Evolutionary conservation across 30 jellyfish, hydroid and myxozoan genomes (phyloP).

Genomic region (Cassiopea xamachana): DNA sequence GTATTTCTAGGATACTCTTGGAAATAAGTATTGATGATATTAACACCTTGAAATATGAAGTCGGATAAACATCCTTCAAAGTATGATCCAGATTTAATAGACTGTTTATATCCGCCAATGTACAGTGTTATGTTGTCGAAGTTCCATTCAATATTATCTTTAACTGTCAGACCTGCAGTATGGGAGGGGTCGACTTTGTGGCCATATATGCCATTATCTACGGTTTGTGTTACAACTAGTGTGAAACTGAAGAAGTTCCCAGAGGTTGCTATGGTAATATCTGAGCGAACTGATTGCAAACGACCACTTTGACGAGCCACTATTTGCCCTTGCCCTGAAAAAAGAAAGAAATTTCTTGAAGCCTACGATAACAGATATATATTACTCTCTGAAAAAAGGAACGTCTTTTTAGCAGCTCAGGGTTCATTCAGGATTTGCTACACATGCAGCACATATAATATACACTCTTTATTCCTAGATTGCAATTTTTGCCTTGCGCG

Average conservation of each 20-base stretch:
- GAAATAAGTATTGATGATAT: conserved; percentile 13
- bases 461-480: too few species aligned
- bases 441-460: too few species aligned
- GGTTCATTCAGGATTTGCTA: too few species aligned
- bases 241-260: neutral
- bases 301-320: neutral
- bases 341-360: too few species aligned
- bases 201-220: neutral
- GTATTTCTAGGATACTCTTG: conserved; percentile 43
- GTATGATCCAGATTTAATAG: neutral
- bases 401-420: too few species aligned
- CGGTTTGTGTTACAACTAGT: neutral
- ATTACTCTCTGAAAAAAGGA: too few species aligned
- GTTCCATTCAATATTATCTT: conserved; percentile 1
- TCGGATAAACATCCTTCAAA: conserved; percentile 35
- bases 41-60: neutral
- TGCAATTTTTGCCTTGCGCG: too few species aligned
- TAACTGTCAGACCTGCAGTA: neutral
- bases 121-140: neutral
- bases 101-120: conserved; percentile 28
- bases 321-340: neutral
- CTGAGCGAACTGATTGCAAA: neutral
- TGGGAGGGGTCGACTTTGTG: neutral
- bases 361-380: too few species aligned
- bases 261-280: neutral